Percentiles rank a stretch among this genome's conserved stretches.
These are phyloP conservation scores for Nomada fabriciana DNA, from an alignment of 2,888 invertebrate genomes.

Conservation along the genomic window DNA sequence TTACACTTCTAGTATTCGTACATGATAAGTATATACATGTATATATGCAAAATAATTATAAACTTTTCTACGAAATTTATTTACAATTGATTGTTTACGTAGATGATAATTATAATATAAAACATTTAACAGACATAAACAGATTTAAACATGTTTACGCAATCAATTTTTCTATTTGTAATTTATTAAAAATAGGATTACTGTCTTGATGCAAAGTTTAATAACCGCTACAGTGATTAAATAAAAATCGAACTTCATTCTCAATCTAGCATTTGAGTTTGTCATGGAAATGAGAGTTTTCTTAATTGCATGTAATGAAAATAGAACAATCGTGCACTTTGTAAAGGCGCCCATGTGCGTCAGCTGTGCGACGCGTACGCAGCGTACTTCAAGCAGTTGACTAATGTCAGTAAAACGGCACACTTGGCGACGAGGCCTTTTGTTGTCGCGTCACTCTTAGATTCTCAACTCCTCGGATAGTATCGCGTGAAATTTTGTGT, in stretches of 20 bases:
- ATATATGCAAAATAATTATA: background rate
- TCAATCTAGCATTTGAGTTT: background rate
- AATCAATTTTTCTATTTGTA: background rate
- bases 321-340: constrained; percentile 13
- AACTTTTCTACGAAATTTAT: background rate
- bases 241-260: no score
- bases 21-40: background rate
- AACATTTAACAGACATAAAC: no score
- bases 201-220: background rate
- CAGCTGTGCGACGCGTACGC: constrained; percentile 59
- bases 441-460: constrained; percentile 44
- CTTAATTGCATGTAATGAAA: background rate
- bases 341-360: constrained; percentile 55
- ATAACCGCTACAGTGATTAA: background rate
- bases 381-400: constrained; percentile 63
- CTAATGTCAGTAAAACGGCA: constrained; percentile 56
- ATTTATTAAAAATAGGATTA: background rate
- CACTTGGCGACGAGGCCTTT: constrained; percentile 51
- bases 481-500: constrained; percentile 60
- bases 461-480: constrained; percentile 40
- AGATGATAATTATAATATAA: background rate
- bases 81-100: background rate
- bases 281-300: background rate
- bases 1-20: background rate
- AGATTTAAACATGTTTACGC: no score